A percentile compares a stretch with the other conserved stretches of the same genome.
Evolutionary conservation across 2,888 invertebrate genomes (phyloP).

Genomic region (Philonicus albiceps): DNA sequence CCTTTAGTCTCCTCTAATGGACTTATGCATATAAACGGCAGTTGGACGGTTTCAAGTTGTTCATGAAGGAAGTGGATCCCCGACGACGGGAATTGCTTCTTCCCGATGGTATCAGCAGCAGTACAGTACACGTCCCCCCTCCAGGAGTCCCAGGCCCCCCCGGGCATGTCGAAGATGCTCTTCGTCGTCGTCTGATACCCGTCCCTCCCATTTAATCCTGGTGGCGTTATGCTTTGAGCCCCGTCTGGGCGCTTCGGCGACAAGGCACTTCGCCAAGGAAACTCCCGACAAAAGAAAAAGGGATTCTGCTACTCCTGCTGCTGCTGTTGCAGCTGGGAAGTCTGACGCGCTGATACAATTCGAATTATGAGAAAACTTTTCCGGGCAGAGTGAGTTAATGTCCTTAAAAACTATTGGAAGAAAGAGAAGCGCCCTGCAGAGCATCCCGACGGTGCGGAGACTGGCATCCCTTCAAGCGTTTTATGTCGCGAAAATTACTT

Average conservation of each 20-base stretch:
- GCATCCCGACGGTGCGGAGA: neutral
- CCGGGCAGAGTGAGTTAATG: neutral
- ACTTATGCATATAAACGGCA: neutral
- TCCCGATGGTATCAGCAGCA: neutral
- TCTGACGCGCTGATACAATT: constrained; percentile 11
- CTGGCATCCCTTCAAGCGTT: neutral
- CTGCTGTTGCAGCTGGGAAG: neutral
- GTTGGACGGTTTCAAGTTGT: neutral
- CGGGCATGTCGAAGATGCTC: neutral
- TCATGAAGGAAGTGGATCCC: neutral
- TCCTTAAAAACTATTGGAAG: neutral
- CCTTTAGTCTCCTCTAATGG: neutral
- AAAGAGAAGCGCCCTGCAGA: neutral
- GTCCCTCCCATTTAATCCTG: neutral
- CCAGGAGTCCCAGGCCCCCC: neutral
- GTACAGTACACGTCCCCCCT: neutral
- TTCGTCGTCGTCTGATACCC: neutral
- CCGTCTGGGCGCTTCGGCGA: neutral
- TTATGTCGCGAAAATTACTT: constrained; percentile 12
- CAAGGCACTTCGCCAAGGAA: constrained; percentile 15
- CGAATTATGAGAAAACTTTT: constrained; percentile 28
- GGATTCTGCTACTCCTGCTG: neutral
- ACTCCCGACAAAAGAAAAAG: neutral
- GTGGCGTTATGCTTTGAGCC: neutral
- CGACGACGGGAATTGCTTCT: neutral